A percentile compares a stretch with the other conserved stretches of the same genome.
phyloP scores from a whole-genome alignment of 2,113 vertebrate species.

The Saiga tatarica region DNA sequence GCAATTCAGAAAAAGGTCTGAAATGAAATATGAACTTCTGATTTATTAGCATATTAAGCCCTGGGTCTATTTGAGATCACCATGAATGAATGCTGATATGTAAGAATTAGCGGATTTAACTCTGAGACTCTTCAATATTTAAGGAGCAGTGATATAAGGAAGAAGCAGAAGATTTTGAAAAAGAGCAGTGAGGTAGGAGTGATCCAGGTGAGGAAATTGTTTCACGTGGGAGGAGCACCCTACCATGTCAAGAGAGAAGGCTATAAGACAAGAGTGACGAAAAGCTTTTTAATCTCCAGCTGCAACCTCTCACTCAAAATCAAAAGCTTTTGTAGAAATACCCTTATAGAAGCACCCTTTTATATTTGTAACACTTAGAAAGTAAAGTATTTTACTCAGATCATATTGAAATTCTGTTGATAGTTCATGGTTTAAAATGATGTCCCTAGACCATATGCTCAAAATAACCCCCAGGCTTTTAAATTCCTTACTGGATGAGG shows the following conservation, averaged over 20 bases:
- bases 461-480: constrained; percentile 51
- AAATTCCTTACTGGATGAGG: constrained; percentile 42
- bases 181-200: not conserved
- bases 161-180: not conserved
- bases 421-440: constrained; percentile 56
- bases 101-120: not conserved
- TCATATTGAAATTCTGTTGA: constrained; percentile 35
- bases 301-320: not conserved
- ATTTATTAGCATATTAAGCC: not conserved
- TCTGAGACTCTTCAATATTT: not conserved
- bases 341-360: not conserved
- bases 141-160: not conserved
- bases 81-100: not conserved
- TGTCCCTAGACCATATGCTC: constrained; percentile 58
- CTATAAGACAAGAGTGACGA: not conserved
- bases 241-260: not conserved
- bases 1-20: not conserved
- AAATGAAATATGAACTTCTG: not conserved
- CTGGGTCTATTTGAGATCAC: not conserved
- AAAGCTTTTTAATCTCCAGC: not conserved
- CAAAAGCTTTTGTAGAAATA: not conserved
- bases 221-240: not conserved
- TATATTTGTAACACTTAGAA: constrained; percentile 28
- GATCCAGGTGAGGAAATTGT: not conserved
- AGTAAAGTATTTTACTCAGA: constrained; percentile 45